Base-by-base conservation (phyloP, 2,888 invertebrate genomes). In the Megaustenia siamemsis region DNA sequence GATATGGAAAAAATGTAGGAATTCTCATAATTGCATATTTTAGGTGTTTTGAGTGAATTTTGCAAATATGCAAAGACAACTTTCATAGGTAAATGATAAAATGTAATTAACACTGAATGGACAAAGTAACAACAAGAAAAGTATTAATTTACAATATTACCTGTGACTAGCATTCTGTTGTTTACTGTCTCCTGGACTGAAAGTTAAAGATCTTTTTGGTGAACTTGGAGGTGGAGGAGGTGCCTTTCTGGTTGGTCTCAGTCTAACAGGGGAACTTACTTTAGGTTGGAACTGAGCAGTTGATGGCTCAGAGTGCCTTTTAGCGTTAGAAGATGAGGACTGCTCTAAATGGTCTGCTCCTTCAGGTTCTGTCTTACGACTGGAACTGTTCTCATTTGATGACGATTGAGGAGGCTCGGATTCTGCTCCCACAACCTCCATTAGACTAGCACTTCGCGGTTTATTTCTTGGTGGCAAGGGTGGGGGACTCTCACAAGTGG, bases 221-320 rank as follows among this genome's bases (percentile, higher is more conserved):
- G 80, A 86, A 6, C 82, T 56, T 38, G 86, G 83, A 12, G 92
- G 92, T 8, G 91, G 92, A 6, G 90, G 90, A 2, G 91, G 92
- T 56, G 92, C 91, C 83, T 90, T 89, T 78, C 90, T 86, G 45
- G 87, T 86, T 35, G 91, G 91, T 28, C 89, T 88, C 21, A 85
- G 86, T n/a, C 71, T 83, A 15, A 10, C 28, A 32, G 56, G 38
- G 75, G 32, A 53, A 49, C 24, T 63, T 24, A n/a, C 63, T 32
- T 38, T 73, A 10, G 6, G 24, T 28, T 45, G n/a, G 12, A 21
- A 68, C 71, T 40, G n/a, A 28, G 43, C 45, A 49, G 32, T 28
- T 28, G 49, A 78, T 43, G 60, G 45, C 8, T 3, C 49, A 18
- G 49, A 18, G 21, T 53, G 35, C 15, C 21, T 15, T n/a, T n/a